phyloP scores from a whole-genome alignment of 2,888 invertebrate species.

The Pycnomerus fuliginosus region DNA sequence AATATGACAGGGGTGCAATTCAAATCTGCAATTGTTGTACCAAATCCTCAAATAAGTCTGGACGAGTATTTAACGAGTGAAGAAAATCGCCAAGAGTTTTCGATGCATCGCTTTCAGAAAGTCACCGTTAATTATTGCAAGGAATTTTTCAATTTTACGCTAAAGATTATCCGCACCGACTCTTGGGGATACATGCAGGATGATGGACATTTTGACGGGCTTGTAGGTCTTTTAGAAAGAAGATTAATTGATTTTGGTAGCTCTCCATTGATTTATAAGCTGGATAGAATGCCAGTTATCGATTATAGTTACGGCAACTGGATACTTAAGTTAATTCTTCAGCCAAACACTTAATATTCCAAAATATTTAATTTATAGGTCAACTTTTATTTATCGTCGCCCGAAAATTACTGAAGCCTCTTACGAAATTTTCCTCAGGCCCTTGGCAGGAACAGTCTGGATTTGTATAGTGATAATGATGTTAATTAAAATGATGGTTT shows the following conservation, averaged over 20 bases:
- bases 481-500: constrained; percentile 33
- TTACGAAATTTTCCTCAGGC: constrained; percentile 64
- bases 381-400: constrained; percentile 67
- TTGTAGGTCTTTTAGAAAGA: constrained; percentile 61
- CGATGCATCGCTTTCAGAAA: constrained; percentile 65
- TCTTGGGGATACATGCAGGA: constrained; percentile 65
- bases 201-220: constrained; percentile 64
- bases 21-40: constrained; percentile 42
- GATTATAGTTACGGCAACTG: constrained; percentile 61
- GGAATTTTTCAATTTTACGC: constrained; percentile 70
- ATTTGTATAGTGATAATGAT: constrained; percentile 46
- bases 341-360: not conserved
- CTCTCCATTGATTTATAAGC: constrained; percentile 64
- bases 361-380: constrained; percentile 49
- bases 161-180: constrained; percentile 53
- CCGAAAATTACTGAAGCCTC: constrained; percentile 62
- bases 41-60: constrained; percentile 34
- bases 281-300: constrained; percentile 56
- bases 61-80: constrained; percentile 57
- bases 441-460: constrained; percentile 62
- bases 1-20: constrained; percentile 60
- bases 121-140: constrained; percentile 59
- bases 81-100: constrained; percentile 58
- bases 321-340: constrained; percentile 57
- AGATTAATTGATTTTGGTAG: constrained; percentile 62